phyloP scores from a whole-genome alignment of 2,888 invertebrate species.

The Xestia rhomboidea region DNA sequence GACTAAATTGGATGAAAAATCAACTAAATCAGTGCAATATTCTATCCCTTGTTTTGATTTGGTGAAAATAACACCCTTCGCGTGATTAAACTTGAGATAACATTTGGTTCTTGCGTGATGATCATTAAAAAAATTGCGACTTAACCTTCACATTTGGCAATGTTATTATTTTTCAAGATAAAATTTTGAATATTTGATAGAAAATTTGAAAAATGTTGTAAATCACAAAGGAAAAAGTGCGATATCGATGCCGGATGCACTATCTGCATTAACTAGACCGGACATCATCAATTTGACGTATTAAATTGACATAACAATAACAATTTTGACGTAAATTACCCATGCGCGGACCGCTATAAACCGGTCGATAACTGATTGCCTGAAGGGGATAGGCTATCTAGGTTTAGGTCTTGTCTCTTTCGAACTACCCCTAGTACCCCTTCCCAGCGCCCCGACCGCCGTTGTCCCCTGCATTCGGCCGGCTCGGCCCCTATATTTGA shows the following conservation, averaged over 20 bases:
- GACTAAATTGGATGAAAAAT: not conserved
- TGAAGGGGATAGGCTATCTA: slow-evolving; percentile 86
- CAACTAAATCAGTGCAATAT: slow-evolving; percentile 21
- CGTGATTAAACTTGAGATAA: not conserved
- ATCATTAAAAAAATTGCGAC: not conserved
- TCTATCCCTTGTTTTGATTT: not conserved
- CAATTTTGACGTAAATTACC: slow-evolving; percentile 63
- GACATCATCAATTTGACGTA: slow-evolving; percentile 53
- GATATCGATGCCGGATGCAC: slow-evolving; percentile 55
- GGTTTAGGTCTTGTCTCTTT: slow-evolving; percentile 89
- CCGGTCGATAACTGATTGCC: slow-evolving; percentile 80
- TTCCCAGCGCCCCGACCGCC: slow-evolving; percentile 48
- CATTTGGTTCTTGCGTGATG: not conserved
- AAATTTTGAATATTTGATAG: not conserved
- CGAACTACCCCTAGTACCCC: slow-evolving; percentile 65
- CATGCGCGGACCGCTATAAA: slow-evolving; percentile 74
- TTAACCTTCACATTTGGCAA: slow-evolving; percentile 28
- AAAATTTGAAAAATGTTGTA: not conserved
- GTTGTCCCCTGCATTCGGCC: slow-evolving; percentile 38
- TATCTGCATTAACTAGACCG: slow-evolving; percentile 47
- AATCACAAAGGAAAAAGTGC: slow-evolving; percentile 46
- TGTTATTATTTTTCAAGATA: slow-evolving; percentile 7
- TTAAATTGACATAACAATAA: slow-evolving; percentile 50
- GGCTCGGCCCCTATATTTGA: slow-evolving; percentile 78
- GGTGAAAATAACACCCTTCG: not conserved